Evolutionary conservation across 2,888 invertebrate species (phyloP).

Genomic region (Protula sp.): DNA sequence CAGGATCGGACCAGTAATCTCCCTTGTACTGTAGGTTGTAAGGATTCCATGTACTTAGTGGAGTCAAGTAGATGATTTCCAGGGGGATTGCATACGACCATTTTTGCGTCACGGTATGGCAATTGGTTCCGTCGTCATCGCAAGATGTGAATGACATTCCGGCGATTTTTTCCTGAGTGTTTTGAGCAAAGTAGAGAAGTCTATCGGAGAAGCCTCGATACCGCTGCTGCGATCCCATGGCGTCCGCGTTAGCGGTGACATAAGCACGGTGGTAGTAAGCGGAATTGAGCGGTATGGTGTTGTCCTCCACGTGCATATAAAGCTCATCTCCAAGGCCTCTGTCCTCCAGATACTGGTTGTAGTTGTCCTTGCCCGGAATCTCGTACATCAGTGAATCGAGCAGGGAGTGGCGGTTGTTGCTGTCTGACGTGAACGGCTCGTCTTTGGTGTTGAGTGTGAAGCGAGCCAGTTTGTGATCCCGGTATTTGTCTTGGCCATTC

Average conservation of each 20-base stretch:
- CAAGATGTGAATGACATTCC: neutral
- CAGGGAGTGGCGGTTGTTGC: slow-evolving; percentile 8
- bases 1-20: neutral
- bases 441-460: slow-evolving; percentile 3
- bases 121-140: neutral
- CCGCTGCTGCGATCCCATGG: neutral
- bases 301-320: neutral
- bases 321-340: neutral
- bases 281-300: neutral
- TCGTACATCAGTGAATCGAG: slow-evolving; percentile 30
- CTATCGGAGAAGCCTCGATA: neutral
- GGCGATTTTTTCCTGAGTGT: neutral
- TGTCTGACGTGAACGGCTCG: neutral
- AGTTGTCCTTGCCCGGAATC: slow-evolving; percentile 33
- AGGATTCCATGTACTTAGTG: slow-evolving; percentile 9
- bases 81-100: slow-evolving; percentile 10
- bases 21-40: slow-evolving; percentile 5
- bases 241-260: neutral
- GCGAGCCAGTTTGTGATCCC: slow-evolving; percentile 14
- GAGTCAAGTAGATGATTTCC: slow-evolving; percentile 10
- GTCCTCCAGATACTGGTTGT: slow-evolving; percentile 18
- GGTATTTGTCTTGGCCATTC: slow-evolving; percentile 13
- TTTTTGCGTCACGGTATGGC: neutral
- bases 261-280: neutral
- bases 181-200: neutral